These are phyloP conservation scores for Crypturellus undulatus DNA, from an alignment of 2,113 vertebrate species.

Conservation along the genomic window DNA sequence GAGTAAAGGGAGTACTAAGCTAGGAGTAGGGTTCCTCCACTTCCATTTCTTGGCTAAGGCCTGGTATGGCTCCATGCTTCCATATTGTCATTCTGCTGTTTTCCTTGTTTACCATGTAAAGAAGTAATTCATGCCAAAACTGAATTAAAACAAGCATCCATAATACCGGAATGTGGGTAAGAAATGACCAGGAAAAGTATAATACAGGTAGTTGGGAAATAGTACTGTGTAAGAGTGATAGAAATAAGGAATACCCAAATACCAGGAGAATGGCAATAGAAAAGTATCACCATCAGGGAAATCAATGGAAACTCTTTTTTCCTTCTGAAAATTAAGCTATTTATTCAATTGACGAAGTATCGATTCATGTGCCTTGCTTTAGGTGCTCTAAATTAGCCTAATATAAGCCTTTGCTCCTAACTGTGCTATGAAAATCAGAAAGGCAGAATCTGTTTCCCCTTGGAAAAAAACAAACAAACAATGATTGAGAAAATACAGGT, in stretches of 20 bases:
- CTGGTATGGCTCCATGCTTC: background rate
- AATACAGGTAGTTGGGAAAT: background rate
- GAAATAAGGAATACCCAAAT: background rate
- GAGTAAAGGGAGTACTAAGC: background rate
- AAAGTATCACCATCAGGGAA: background rate
- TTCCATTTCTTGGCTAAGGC: background rate
- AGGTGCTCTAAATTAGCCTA: background rate
- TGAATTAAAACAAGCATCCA: background rate
- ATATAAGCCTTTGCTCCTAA: background rate
- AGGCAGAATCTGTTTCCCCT: rapidly evolving
- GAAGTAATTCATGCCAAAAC: background rate
- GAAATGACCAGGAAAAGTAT: background rate
- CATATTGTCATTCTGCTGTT: background rate
- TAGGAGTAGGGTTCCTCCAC: background rate
- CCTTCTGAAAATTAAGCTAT: background rate
- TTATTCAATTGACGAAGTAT: background rate
- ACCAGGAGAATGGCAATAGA: background rate
- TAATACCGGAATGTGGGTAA: background rate
- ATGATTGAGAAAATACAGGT: background rate
- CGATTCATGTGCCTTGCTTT: background rate
- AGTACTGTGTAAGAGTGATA: background rate
- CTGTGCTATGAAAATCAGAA: background rate
- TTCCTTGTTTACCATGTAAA: background rate
- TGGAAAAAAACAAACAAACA: background rate
- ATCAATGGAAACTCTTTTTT: background rate